Conservation (phyloP, 2,888 invertebrate genomes). For the Drosophila peninsularis region DNA sequence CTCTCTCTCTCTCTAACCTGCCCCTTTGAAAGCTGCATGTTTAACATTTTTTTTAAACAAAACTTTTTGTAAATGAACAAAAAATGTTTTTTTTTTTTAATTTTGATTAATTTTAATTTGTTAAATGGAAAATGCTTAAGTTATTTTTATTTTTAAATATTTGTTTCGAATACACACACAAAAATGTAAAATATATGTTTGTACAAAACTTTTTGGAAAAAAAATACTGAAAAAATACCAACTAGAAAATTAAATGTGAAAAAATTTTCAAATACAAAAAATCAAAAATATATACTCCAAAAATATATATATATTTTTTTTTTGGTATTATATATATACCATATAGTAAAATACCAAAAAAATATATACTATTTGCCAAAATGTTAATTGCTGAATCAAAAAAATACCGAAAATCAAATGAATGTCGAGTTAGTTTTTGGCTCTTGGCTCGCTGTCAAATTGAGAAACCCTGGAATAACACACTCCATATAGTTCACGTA, state of each 20-base stretch:
- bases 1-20: background rate
- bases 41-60: slow-evolving; percentile 13
- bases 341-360: background rate
- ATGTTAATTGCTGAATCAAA: slow-evolving; percentile 14
- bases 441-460: slow-evolving; percentile 14
- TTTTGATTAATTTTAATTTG: slow-evolving; percentile 1
- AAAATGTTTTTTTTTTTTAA: background rate
- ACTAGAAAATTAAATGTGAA: too few species aligned
- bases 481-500: slow-evolving; percentile 19
- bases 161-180: slow-evolving; percentile 65
- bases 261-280: background rate
- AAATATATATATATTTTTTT: background rate
- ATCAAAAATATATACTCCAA: slow-evolving; percentile 7
- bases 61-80: slow-evolving; percentile 11
- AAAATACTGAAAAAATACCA: slow-evolving; percentile 11
- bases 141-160: background rate
- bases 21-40: slow-evolving; percentile 50
- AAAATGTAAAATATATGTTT: slow-evolving; percentile 74
- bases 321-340: background rate
- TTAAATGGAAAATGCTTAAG: background rate
- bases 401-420: background rate
- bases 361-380: too few species aligned
- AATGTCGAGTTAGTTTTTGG: slow-evolving; percentile 24
- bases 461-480: slow-evolving; percentile 6
- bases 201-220: slow-evolving; percentile 48